Evolutionary conservation across 2,113 vertebrate species (phyloP).

Genomic region (Scomber japonicus): DNA sequence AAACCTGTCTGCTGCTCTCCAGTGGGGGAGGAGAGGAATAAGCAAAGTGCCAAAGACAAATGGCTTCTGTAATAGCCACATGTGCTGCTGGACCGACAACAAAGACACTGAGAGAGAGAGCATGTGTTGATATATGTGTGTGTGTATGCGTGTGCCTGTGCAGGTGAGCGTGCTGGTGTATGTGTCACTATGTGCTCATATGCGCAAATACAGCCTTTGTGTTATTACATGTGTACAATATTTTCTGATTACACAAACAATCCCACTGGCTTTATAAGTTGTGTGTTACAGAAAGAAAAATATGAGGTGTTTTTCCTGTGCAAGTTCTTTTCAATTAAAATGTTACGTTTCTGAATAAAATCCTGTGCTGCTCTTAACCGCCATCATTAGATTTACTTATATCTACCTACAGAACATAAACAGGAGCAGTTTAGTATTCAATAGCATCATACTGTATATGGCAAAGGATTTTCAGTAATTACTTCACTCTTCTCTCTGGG

Average conservation of each 20-base stretch:
- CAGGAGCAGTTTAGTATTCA: slow-evolving; percentile 26
- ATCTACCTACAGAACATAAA: slow-evolving; percentile 3
- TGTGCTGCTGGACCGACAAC: slow-evolving; percentile 75
- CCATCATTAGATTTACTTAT: no score
- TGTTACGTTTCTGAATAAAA: not conserved
- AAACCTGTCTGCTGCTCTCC: slow-evolving; percentile 77
- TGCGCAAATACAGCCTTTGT: slow-evolving; percentile 4
- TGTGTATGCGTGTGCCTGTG: slow-evolving; percentile 24
- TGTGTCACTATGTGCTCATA: not conserved
- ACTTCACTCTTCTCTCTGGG: slow-evolving; percentile 14
- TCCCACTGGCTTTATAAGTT: not conserved
- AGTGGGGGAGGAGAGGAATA: slow-evolving; percentile 76
- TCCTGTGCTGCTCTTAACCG: not conserved
- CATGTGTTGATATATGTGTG: slow-evolving; percentile 17
- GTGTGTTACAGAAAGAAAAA: no score
- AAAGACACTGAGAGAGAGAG: slow-evolving; percentile 56
- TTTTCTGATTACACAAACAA: slow-evolving; percentile 28
- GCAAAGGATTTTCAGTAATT: slow-evolving; percentile 38
- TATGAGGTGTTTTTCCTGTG: not conserved
- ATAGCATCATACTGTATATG: slow-evolving; percentile 35
- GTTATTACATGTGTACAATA: slow-evolving; percentile 24
- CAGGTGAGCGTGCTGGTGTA: not conserved
- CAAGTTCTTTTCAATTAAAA: not conserved
- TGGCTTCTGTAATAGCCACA: slow-evolving; percentile 75
- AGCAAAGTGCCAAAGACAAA: slow-evolving; percentile 81